Evolutionary conservation across 2,113 vertebrate species (phyloP), one percentile per base, ranked within the genome.

Genomic region (Calonectris borealis): DNA sequence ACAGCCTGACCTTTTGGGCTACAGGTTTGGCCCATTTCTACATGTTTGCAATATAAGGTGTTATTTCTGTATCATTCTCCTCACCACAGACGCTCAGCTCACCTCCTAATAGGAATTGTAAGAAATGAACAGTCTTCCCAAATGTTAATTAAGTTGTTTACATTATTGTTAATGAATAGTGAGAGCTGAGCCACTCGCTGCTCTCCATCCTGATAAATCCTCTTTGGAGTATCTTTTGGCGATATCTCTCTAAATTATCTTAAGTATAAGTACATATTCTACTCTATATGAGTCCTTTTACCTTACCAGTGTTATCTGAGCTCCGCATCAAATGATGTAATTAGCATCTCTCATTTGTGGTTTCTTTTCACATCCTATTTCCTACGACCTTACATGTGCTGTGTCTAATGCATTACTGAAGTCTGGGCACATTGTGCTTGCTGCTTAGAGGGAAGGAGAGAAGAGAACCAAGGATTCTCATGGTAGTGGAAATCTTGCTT

Each of bases 101-200:
- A 29, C 11, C 42, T 91, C 31, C 52, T 80, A 85, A 49, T 36
- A 58, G 44, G 51, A 69, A 72, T 69, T 79, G 27, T 49, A 93
- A 72, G 55, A 94, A 93, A 66, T 48, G 44, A 88, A 51, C 15
- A 44, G 46, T 85, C 78, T 71, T 89, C 38, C 61, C 65, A 44
- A 85, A 72, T 58, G n/a, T 66, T 93, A 90, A 91, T 64, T 34
- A 89, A 86, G 38, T 73, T 92, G 88, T 88, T 92, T 80, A 64
- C 26, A 8, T 72, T 92, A 36, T 10, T 58, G 36, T 11, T 77
- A 95, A 73, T 76, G n/a, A 88, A 88, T 22, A 80, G 46, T 16
- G 51, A 86, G 71, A 32, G 24, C 54, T 92, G n/a, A 96, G 51
- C n/a, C n/a, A 93, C 46, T 88, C 15, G 4, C 36, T 76, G 19